A percentile compares a stretch with the other conserved stretches of the same genome.
Conservation (phyloP, 1,140 invertebrate genomes). For the Zeugodacus cucurbitae region DNA sequence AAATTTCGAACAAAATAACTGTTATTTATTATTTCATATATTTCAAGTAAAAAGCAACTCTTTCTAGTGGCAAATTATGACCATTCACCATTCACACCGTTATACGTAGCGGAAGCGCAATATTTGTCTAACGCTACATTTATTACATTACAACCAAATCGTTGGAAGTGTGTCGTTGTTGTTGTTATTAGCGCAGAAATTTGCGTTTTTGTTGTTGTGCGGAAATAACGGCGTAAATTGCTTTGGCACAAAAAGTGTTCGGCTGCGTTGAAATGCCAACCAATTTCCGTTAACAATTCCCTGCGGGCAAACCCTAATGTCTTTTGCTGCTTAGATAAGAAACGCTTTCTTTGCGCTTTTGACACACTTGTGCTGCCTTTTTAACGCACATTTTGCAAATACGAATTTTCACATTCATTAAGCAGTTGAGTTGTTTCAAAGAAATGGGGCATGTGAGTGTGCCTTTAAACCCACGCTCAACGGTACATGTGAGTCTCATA, state of each 20-base stretch:
- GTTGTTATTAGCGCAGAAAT: neutral
- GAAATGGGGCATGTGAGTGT: no score
- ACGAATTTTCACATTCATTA: no score
- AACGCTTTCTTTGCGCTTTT: neutral
- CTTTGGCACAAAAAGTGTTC: neutral
- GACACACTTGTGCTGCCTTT: no score
- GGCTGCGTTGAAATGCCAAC: neutral
- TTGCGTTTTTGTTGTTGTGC: neutral
- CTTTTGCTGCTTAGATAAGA: neutral
- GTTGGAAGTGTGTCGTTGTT: neutral
- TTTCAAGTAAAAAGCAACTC: neutral
- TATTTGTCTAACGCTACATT: constrained; percentile 1
- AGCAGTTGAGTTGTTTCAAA: no score
- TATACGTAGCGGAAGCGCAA: neutral
- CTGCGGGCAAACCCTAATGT: neutral
- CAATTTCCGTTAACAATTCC: constrained; percentile 4
- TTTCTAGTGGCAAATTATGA: neutral
- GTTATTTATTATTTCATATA: neutral
- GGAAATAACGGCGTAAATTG: neutral
- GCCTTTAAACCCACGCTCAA: no score
- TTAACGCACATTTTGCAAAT: no score
- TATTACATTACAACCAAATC: neutral
- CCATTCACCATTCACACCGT: neutral
- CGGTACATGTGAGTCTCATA: no score
- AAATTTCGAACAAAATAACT: neutral